Conservation (phyloP, 2,113 vertebrate genomes). For the Pluvialis apricaria region DNA sequence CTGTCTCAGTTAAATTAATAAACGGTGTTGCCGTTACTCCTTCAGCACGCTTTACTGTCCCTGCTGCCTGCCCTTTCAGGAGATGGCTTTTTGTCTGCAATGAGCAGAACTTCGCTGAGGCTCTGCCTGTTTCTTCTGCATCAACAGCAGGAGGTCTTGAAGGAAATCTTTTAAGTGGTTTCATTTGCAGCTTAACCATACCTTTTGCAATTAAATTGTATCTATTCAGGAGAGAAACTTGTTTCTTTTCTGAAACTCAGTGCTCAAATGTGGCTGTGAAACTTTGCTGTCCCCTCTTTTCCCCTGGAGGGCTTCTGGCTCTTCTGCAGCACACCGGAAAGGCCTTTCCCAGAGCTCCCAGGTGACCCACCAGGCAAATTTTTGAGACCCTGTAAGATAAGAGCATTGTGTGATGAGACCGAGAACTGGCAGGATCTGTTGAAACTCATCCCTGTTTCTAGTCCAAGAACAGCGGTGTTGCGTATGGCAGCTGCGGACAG, state of each 20-base stretch:
- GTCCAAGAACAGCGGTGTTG: accelerated
- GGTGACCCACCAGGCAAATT: not conserved
- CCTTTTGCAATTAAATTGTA: not conserved
- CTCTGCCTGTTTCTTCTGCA: not conserved
- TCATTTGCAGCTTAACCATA: not conserved
- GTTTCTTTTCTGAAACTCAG: not conserved
- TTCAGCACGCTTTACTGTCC: not conserved
- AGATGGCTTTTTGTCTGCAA: not conserved
- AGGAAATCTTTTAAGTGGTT: not conserved
- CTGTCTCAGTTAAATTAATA: not conserved
- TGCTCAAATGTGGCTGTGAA: not conserved
- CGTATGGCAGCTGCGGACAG: accelerated
- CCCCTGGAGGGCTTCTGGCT: not conserved
- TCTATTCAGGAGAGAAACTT: not conserved
- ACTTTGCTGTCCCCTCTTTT: not conserved
- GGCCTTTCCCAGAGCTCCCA: not conserved
- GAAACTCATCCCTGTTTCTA: not conserved
- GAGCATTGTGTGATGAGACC: not conserved
- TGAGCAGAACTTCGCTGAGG: not conserved
- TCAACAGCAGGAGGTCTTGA: not conserved
- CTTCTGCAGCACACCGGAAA: not conserved
- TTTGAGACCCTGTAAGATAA: not conserved
- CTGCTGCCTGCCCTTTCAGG: not conserved
- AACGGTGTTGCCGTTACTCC: not conserved
- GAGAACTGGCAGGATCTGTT: not conserved